A percentile compares a stretch with the other conserved stretches of the same genome.
phyloP scores from a whole-genome alignment of 1,140 invertebrate genomes.

The Aporrectodea caliginosa region DNA sequence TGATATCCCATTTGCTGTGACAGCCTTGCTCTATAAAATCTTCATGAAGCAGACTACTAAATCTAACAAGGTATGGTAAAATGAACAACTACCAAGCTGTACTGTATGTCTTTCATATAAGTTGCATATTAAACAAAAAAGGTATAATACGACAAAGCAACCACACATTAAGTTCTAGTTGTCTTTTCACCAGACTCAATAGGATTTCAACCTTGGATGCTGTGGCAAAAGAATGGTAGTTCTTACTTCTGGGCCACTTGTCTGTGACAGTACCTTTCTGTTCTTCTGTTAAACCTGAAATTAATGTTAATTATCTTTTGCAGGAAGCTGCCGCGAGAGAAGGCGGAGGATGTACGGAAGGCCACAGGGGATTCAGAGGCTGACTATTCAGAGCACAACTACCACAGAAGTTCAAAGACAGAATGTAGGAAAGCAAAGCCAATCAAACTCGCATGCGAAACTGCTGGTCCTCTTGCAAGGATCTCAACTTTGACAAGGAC shows the following conservation, averaged over 20 bases:
- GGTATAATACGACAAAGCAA: too few species aligned
- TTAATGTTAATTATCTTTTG: neutral
- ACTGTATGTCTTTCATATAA: too few species aligned
- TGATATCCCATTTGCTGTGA: neutral
- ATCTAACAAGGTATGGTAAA: too few species aligned
- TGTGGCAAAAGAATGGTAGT: too few species aligned
- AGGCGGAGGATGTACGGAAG: neutral
- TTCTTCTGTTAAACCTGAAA: neutral
- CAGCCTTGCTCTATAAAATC: neutral
- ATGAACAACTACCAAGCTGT: too few species aligned
- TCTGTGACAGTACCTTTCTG: neutral
- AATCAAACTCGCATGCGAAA: neutral
- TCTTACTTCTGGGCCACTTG: neutral
- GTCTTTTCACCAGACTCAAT: too few species aligned
- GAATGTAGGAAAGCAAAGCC: neutral
- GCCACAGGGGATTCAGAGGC: neutral
- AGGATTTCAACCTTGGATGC: too few species aligned
- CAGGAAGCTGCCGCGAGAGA: neutral
- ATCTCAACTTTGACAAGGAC: neutral
- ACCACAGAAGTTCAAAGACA: neutral
- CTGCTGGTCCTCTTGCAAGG: neutral
- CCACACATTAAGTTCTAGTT: too few species aligned
- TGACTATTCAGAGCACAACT: constrained; percentile 1
- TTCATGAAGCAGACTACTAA: too few species aligned
- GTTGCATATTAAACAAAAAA: too few species aligned